Base-by-base conservation (phyloP, 2,888 invertebrate genomes). In the Cephus pygmeus region DNA sequence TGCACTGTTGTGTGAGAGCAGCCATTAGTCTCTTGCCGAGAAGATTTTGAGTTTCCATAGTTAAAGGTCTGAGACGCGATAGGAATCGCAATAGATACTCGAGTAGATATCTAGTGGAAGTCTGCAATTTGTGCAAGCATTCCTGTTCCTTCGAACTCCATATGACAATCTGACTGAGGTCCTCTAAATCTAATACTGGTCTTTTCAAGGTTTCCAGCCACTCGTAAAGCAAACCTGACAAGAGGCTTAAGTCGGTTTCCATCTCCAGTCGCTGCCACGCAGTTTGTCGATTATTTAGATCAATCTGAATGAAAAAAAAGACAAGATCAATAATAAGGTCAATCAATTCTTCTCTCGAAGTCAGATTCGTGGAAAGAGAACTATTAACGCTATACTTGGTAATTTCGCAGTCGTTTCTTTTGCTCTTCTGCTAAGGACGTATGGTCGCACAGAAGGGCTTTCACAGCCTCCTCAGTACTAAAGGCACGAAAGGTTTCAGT, bases 161-260 rank as follows among this genome's bases (percentile, higher is more conserved):
- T 0, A 93, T 93, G 0, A 96, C 94, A 76, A 97, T 94, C 76
- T 93, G 92, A 77, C 95, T 94, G 73, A 96, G 92, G 87, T 95
- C 94, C 76, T 95, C 95, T 34, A 94, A 92, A 81, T 94, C 93
- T 31, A 97, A 89, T 40, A 96, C 92, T 0, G 96, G 95, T 77
- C 93, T 93, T 92, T 95, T 95, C 73, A 97, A 91, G 33, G 94
- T 94, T 87, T 96, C 96, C 76, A 97, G 89, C 97, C 97, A 97
- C 83, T 96, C 95, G 90, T 94, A 95, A 69, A 97, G 91, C 6
- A 97, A 90, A 1, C 93, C 93, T 0, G 94, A 92, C 69, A 96
- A 89, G 31, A 96, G 92, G 12, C 92, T 91, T 3, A 96, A 87
- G 87, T 94, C 92, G 77, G 94, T 94, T 92, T 96, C 96, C 74